Conservation (phyloP, 2,888 invertebrate species). For the Drosophila anomalipes region DNA sequence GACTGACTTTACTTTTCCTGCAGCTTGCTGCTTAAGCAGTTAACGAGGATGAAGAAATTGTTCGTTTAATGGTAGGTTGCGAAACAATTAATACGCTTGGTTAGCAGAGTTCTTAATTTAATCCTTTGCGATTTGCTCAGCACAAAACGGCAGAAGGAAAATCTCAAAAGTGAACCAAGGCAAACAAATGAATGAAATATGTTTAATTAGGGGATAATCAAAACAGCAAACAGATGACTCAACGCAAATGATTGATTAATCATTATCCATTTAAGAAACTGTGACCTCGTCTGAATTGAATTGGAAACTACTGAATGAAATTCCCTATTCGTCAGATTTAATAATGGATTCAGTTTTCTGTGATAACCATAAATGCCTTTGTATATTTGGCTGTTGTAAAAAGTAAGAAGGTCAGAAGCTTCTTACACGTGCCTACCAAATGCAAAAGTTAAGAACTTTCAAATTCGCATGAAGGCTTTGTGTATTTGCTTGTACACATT, state of each 20-base stretch:
- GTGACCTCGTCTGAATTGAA: background rate
- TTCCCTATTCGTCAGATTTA: background rate
- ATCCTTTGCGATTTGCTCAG: constrained; percentile 50
- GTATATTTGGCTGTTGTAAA: background rate
- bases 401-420: background rate
- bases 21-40: background rate
- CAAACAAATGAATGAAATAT: constrained; percentile 44
- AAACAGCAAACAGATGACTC: constrained; percentile 48
- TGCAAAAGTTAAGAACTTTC: background rate
- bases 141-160: constrained; percentile 7
- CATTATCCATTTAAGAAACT: constrained; percentile 19
- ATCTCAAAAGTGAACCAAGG: constrained; percentile 31
- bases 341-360: background rate
- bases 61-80: constrained; percentile 13
- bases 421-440: background rate
- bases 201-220: constrained; percentile 57
- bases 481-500: background rate
- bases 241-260: constrained; percentile 42
- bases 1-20: background rate
- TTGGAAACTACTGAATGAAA: background rate
- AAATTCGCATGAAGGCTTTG: background rate
- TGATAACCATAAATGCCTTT: background rate
- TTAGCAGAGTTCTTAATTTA: background rate
- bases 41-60: background rate
- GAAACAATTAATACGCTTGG: constrained; percentile 19